phyloP scores from a whole-genome alignment of 1,140 invertebrate genomes.

The Anthonomus grandis region DNA sequence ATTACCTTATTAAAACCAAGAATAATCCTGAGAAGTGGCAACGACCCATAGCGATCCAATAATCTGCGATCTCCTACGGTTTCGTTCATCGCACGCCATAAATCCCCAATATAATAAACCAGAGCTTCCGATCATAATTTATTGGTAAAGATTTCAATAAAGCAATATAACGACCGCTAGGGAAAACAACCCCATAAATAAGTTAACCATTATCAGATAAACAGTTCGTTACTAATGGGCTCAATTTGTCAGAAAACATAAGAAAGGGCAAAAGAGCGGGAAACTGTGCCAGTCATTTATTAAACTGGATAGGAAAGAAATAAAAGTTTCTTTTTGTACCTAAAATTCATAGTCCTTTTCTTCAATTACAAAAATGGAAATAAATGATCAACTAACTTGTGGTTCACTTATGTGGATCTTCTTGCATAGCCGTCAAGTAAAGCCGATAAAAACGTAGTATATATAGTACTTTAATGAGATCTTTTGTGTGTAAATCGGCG shows the following conservation, averaged over 20 bases:
- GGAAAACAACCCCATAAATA: conserved; percentile 25
- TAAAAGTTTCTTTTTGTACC: too few species aligned
- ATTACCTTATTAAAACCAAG: too few species aligned
- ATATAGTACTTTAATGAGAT: conserved; percentile 1
- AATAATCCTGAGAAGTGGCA: too few species aligned
- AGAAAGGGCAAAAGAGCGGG: conserved; percentile 9
- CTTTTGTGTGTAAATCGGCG: conserved; percentile 4
- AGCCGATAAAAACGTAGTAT: too few species aligned
- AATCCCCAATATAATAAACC: conserved; percentile 10
- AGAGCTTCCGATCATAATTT: neutral
- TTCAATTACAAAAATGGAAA: too few species aligned
- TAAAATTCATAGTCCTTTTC: too few species aligned
- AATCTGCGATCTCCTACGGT: too few species aligned
- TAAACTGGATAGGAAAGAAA: neutral
- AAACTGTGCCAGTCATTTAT: neutral
- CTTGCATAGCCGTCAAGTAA: too few species aligned
- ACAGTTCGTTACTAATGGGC: conserved; percentile 24
- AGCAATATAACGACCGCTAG: conserved; percentile 11
- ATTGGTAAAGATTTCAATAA: conserved; percentile 21
- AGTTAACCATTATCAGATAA: conserved; percentile 23
- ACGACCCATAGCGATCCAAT: too few species aligned
- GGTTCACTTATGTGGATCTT: too few species aligned
- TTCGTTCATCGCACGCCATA: too few species aligned
- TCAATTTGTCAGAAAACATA: conserved; percentile 23
- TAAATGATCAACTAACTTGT: too few species aligned